phyloP scores from a whole-genome alignment of 2,113 vertebrate species.

The Odontesthes bonariensis region DNA sequence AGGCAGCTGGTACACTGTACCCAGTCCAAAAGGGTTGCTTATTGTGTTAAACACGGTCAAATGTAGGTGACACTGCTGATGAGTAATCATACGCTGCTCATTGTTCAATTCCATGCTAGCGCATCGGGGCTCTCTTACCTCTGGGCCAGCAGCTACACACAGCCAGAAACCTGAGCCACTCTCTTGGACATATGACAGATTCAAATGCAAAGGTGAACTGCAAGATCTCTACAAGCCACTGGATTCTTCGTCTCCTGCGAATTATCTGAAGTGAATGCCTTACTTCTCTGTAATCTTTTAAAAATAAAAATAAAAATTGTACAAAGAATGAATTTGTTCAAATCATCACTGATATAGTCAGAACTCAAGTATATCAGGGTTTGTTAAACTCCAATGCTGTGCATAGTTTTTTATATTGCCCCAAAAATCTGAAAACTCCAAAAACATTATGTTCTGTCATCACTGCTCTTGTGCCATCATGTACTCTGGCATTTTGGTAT shows the following conservation, averaged over 20 bases:
- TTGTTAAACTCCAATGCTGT: background rate
- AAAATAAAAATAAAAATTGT: background rate
- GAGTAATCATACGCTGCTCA: constrained; percentile 79
- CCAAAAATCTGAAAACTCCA: too few relatives aligned
- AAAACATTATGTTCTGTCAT: too few relatives aligned
- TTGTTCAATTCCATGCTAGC: constrained; percentile 61
- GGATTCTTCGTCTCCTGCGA: constrained; percentile 3
- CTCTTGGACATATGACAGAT: constrained; percentile 66
- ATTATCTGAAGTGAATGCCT: background rate
- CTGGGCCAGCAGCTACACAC: constrained; percentile 54
- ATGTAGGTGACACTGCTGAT: constrained; percentile 72
- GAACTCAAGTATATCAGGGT: background rate
- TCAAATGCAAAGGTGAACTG: constrained; percentile 34
- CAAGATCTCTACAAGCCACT: constrained; percentile 22
- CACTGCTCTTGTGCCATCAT: too few relatives aligned
- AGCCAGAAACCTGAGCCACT: constrained; percentile 68
- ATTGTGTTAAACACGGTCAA: constrained; percentile 72
- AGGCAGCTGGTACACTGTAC: constrained; percentile 59
- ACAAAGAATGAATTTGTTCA: background rate
- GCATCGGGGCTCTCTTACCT: constrained; percentile 75
- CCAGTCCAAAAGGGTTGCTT: constrained; percentile 34
- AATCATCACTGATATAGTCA: too few relatives aligned
- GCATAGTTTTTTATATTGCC: background rate
- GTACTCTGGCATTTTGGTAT: too few relatives aligned
- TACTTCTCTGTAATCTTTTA: background rate